These are phyloP conservation scores for Rhegmatorhina hoffmannsi DNA, from an alignment of 2,113 vertebrate species.

Conservation along the genomic window DNA sequence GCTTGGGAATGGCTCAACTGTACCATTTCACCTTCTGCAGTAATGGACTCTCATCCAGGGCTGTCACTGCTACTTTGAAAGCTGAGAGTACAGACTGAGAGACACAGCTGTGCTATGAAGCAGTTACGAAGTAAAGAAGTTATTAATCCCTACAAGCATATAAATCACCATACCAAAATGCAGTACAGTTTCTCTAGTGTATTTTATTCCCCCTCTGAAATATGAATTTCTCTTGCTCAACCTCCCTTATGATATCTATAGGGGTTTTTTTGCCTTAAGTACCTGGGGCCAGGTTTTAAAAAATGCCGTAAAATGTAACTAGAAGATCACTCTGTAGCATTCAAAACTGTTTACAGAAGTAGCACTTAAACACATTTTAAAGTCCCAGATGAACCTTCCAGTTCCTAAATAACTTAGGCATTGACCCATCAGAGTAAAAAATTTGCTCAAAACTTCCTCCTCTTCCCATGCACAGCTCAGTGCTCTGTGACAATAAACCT, in stretches of 20 bases:
- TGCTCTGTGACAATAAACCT: background rate
- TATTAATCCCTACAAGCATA: slow-evolving; percentile 63
- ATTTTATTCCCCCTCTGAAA: slow-evolving; percentile 17
- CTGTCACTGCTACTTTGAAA: background rate
- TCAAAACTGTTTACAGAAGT: background rate
- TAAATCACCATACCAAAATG: slow-evolving; percentile 16
- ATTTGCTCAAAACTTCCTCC: background rate
- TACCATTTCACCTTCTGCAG: background rate
- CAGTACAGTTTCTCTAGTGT: background rate
- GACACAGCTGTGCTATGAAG: slow-evolving; percentile 18
- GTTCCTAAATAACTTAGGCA: background rate
- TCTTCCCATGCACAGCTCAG: background rate
- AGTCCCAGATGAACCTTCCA: background rate
- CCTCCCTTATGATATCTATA: background rate
- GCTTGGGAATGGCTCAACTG: background rate
- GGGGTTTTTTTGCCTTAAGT: background rate
- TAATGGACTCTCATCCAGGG: slow-evolving; percentile 4
- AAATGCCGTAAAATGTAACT: background rate
- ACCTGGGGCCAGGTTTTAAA: background rate
- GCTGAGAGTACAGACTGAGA: background rate
- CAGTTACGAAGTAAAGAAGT: slow-evolving; percentile 26
- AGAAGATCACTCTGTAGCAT: background rate
- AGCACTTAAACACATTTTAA: background rate
- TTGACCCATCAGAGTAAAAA: background rate
- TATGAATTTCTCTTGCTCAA: background rate